Evolutionary conservation across 2,888 invertebrate species (phyloP), one percentile per base, ranked within the genome.

Genomic region (Meganola albula): DNA sequence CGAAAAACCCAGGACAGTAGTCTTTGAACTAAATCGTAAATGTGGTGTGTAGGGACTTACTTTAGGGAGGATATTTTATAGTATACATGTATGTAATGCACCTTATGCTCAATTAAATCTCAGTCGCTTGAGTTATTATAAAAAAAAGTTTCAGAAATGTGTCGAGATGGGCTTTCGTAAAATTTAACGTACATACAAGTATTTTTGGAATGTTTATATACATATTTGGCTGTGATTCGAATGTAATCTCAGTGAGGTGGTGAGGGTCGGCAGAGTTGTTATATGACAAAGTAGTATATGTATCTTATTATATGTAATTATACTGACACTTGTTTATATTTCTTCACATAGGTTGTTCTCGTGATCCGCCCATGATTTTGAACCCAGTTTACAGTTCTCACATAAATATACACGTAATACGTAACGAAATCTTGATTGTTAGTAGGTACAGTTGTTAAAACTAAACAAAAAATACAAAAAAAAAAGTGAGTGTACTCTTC

Each of bases 211-310:
- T 48, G 68, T 69, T 65, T 71, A 54, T 52, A 58, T 56, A 59
- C 57, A 16, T 58, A 51, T 63, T 69, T 69, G 78, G 77, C 82
- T 82, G 82, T 82, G 82, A 80, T 67, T 69, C 56, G 63, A 44
- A 60, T 54, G 63, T 71, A 62, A 61, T 64, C 53, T 63, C 62
- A 48, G 51, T 37, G 48, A 44, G 47, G 45, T 38, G 44, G 37
- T 40, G 22, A 40, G 38, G 27, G 31, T 34, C 30, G 37, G 38
- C 29, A 12, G 24, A 33, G 9, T 35, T 37, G 24, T 40, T 37
- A 21, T 29, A 27, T 34, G 14, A 20, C 8, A 20, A n/a, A 2
- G 8, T 20, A 20, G 20, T 20, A 20, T 20, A 20, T 20, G 8
- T 20, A 20, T 20, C 3, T 3, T n/a, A 3, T 20, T 20, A 16